Percentiles rank a stretch among this genome's conserved stretches.
Conservation (phyloP, 2,797 vertebrate genomes). For the Leptoclinus maculatus region DNA sequence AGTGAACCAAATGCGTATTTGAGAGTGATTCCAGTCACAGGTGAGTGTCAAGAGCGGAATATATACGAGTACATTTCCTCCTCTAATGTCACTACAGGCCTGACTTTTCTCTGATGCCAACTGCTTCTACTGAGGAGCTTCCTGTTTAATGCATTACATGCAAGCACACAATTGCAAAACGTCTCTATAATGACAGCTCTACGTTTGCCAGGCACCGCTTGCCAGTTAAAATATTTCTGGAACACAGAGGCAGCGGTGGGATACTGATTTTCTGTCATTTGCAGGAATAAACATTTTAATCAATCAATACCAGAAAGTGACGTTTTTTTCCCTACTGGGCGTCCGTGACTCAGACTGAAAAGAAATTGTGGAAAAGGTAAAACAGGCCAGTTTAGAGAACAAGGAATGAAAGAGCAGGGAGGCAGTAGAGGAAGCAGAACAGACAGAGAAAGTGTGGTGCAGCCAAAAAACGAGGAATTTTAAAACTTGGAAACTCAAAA, state of each 20-base stretch:
- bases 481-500: conserved; percentile 54
- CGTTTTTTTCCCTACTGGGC: background rate
- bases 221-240: conserved; percentile 60
- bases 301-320: conserved; percentile 56
- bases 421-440: conserved; percentile 36
- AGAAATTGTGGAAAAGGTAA: conserved; percentile 45
- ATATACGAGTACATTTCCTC: conserved; percentile 1
- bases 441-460: conserved; percentile 28
- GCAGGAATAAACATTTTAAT: conserved; percentile 69
- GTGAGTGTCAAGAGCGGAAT: conserved; percentile 5
- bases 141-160: conserved; percentile 45
- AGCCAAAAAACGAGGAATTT: conserved; percentile 43
- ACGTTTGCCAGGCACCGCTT: conserved; percentile 44
- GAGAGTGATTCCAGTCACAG: conserved; percentile 27
- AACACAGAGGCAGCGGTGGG: conserved; percentile 38
- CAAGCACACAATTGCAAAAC: conserved; percentile 56
- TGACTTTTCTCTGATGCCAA: conserved; percentile 46
- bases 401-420: conserved; percentile 50
- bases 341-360: conserved; percentile 44
- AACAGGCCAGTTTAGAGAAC: conserved; percentile 36
- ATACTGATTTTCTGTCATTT: conserved; percentile 56
- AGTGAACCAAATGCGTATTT: conserved; percentile 14
- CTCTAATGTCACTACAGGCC: conserved; percentile 22
- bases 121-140: background rate
- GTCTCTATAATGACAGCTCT: conserved; percentile 37